Evolutionary conservation across 2,113 vertebrate genomes (phyloP).

Genomic region (Globicephala melas): DNA sequence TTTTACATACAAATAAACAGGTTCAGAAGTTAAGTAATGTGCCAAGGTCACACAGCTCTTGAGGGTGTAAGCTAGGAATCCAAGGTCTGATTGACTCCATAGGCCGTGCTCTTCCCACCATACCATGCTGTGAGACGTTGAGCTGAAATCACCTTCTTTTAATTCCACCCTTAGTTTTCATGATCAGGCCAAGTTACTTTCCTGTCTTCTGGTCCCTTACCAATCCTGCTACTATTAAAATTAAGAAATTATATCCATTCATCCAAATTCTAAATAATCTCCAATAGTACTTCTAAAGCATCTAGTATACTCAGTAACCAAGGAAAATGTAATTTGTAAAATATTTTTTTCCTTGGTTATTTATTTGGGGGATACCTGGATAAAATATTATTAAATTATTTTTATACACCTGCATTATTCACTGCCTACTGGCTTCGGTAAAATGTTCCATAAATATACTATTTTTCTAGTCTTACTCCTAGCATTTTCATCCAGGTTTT

Average conservation of each 20-base stretch:
- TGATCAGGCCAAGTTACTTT: neutral
- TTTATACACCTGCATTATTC: neutral
- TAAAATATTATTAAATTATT: conserved; percentile 9
- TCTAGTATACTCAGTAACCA: neutral
- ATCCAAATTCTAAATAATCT: conserved; percentile 12
- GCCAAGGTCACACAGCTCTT: neutral
- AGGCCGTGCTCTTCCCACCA: neutral
- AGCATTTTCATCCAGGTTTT: neutral
- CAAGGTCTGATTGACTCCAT: neutral
- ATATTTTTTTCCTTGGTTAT: neutral
- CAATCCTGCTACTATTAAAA: neutral
- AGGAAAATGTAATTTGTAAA: conserved; percentile 18
- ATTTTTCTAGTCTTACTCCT: neutral
- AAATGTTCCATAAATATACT: neutral
- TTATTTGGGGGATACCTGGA: neutral
- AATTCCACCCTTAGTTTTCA: neutral
- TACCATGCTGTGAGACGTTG: neutral
- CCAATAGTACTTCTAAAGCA: neutral
- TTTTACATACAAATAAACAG: neutral
- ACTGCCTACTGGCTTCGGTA: neutral
- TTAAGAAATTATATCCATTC: conserved; percentile 1
- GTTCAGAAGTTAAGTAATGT: neutral
- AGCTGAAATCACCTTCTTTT: neutral
- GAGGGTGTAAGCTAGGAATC: neutral
- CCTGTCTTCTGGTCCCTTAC: neutral